Base-by-base conservation (phyloP, 64 coral and sea anemone species). In the Dendronephthya gigantea region DNA sequence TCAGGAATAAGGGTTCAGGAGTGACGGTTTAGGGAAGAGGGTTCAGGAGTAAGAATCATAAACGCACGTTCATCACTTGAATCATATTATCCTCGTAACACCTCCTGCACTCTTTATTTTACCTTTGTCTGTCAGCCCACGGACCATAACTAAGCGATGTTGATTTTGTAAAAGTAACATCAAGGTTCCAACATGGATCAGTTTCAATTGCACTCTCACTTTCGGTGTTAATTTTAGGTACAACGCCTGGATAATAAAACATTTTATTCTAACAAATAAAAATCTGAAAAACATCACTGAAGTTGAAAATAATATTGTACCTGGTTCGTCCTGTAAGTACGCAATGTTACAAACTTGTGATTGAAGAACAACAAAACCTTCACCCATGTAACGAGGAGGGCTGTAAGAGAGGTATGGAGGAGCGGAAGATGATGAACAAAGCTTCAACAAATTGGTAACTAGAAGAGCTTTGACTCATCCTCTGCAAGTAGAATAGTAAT, bases 301-400 rank as follows among this genome's bases (percentile, higher is more conserved):
- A 22, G 19, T 66, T 66, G 29, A 22, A 30, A n/a, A 66, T 66
- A 30, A 76, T 30, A 37, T 13, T 79, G 15, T 45, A 96, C 94
- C 94, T 93, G 95, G 95, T 83, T 98, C 95, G 92, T 98, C 95
- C 72, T 91, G 89, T 40, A 91, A 92, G 85, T 98, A 98, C n/a
- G 90, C 88, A 50, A 98, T 72, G 68, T 88, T 91, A 76, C 95
- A 98, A 55, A 91, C 92, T 14, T 89, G 89, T 84, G 95, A 85
- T 50, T 98, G 89, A 47, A 98, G 82, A 27, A 98, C 95, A 74
- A 93, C 87, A 86, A 98, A 98, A 7, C 95, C 95, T 50, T 98
- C 91, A 40, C 95, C 95, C 95, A 98, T 98, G 43, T 87, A 98
- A 43, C 95, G 92, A 65, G 95, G 95, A 25, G 95, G 95, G 38